Evolutionary conservation across 2,888 invertebrate genomes (phyloP).

Genomic region (Priocnemis perturbator): DNA sequence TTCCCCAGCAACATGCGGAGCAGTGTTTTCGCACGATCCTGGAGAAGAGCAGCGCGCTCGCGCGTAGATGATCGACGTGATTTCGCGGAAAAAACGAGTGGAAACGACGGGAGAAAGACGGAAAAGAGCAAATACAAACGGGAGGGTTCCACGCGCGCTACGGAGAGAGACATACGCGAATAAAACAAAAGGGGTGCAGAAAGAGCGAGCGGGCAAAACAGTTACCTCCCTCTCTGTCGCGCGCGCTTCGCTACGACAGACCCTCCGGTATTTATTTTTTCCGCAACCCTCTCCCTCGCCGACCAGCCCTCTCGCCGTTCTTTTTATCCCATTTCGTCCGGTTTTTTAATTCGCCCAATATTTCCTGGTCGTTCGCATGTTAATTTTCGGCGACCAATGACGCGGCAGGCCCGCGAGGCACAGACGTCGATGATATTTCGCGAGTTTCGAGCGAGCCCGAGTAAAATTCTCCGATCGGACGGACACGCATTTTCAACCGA

Average conservation of each 20-base stretch:
- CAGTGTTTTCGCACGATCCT: too few relatives aligned
- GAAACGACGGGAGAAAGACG: not conserved
- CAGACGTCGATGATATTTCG: conserved; percentile 69
- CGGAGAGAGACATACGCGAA: not conserved
- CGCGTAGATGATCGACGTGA: conserved; percentile 4
- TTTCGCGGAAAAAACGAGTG: not conserved
- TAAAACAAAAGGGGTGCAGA: not conserved
- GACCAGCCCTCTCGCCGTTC: conserved; percentile 4
- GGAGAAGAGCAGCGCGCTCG: not conserved
- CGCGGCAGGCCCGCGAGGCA: conserved; percentile 65
- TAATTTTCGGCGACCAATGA: conserved; percentile 71
- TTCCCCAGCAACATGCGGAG: too few relatives aligned
- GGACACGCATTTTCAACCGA: conserved; percentile 28
- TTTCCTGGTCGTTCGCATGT: conserved; percentile 71
- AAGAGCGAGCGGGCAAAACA: conserved; percentile 20
- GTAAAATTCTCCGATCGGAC: conserved; percentile 58
- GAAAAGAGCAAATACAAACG: conserved; percentile 11
- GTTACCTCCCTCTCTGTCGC: too few relatives aligned
- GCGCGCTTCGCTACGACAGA: too few relatives aligned
- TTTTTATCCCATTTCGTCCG: conserved; percentile 48
- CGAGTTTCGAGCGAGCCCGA: conserved; percentile 41
- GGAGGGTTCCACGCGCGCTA: not conserved
- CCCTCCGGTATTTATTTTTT: conserved; percentile 1
- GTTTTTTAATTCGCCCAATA: conserved; percentile 67
- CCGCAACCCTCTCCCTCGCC: conserved; percentile 32